Conservation (phyloP, 2,113 vertebrate genomes). For the Xenotilapia caudafasciata region DNA sequence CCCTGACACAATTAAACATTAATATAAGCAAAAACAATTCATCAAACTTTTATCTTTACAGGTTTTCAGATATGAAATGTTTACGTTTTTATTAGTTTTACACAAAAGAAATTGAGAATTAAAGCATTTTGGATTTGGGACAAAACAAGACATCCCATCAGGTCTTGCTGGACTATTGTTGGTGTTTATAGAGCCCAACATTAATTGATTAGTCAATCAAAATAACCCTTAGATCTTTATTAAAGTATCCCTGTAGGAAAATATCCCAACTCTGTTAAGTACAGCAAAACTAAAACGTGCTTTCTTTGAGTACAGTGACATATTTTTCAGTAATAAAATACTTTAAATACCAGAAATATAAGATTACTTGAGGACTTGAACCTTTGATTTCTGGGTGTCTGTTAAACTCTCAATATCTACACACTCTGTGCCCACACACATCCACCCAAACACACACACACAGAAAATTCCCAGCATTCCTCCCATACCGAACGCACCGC, state of each 20-base stretch:
- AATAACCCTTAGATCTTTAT: not conserved
- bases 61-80: not conserved
- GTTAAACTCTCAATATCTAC: not conserved
- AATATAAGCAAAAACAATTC: not conserved
- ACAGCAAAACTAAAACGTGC: not conserved
- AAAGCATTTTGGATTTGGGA: not conserved
- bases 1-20: not conserved
- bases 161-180: not conserved
- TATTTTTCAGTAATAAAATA: not conserved
- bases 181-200: not conserved
- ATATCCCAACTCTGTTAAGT: not conserved
- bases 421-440: not conserved
- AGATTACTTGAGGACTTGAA: not conserved
- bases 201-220: not conserved
- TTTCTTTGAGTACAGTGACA: not conserved
- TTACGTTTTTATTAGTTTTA: not conserved
- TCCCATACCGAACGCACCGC: not conserved
- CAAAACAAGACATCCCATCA: not conserved
- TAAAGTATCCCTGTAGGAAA: not conserved
- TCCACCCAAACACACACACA: not conserved
- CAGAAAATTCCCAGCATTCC: constrained; percentile 13
- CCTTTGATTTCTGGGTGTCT: not conserved
- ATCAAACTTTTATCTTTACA: not conserved
- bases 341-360: not conserved
- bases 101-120: not conserved